Evolutionary conservation across 1,140 invertebrate genomes (phyloP), one percentile per base, ranked within the genome.

Genomic region (Megathymus violae): DNA sequence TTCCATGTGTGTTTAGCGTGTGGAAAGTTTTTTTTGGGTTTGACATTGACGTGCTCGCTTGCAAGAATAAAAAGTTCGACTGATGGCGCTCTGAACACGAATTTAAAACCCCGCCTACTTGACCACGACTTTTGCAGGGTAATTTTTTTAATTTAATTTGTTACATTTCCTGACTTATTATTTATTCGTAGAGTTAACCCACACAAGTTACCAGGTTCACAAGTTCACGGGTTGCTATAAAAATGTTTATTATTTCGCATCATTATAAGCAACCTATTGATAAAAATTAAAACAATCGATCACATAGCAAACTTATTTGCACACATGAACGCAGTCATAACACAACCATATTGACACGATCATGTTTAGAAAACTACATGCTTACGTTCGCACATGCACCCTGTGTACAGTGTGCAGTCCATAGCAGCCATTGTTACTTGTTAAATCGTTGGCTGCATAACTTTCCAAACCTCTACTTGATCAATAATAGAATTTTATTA

Each of bases 291-390:
- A 51, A 38, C 48, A 54, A 43, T n/a, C 44, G 22, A 40, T 43
- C 60, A 16, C 47, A 60, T 52, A 65, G 60, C 56, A 65, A 44
- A 60, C 59, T 40, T 52, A 46, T 44, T 38, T 31, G 16, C 46
- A 60, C 63, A 60, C 56, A 63, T 40, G 19, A 44, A 56, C 31
- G 52, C 50, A 67, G 62, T 61, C 61, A 71, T 54, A 71, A 67
- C 62, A 67, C 44, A 40, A 38, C n/a, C 40, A 40, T 59, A 62
- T 54, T 51, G 60, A 64, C 46, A 67, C 46, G 48, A 46, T 34
- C 17, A 14, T 73, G 71, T 73, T 73, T 62, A 67, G 64, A 64
- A 72, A 73, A 73, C 67, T 73, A 34, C 6, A 34, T 25, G 56
- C 52, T 48, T 51, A 61, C 61, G 62, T 40, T 62, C 58, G 69